Base-by-base conservation (phyloP, 53 echinoderm and acorn worm species). In the Stichopus horrens region DNA sequence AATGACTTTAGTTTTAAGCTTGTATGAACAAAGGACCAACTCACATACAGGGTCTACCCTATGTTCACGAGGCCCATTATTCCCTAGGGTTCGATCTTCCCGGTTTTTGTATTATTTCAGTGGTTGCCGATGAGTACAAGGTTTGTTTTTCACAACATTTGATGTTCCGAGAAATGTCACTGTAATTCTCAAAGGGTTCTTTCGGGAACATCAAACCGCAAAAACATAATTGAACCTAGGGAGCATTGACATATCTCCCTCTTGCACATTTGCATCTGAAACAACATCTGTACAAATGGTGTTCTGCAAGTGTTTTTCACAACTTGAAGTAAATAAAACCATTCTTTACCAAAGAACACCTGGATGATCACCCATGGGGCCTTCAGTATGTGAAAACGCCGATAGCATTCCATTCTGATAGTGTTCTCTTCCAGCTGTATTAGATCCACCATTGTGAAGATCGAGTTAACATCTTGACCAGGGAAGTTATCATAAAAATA, bases 231-330 rank as follows among this genome's bases (percentile, higher is more conserved):
- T 37, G 37, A 37, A 37, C 37, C 11, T 67, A 67, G 13, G 0
- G n/a, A 67, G 11, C 68, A 67, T n/a, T 67, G 68, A 67, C n/a
- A 14, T 67, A 67, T 14, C 11, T 67, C 68, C 11, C 68, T 67
- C n/a, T 88, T 88, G 53, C 54, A 21, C 14, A n/a, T 67, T 67
- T 67, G 68, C 68, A 67, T 67, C 68, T 14, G 68, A n/a, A 67
- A 67, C 68, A 67, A 11, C 11, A 67, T 67, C 0, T 67, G 0
- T 67, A 1, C 68, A 3, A 67, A 67, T 11, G 11, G 68, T 14
- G n/a, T 67, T 67, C 68, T 14, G n/a, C n/a, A 14, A 67, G 11
- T 67, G 68, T 14, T 14, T 14, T 67, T 67, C 37, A 37, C 37
- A 3, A 3, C 11, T 67, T 67, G 68, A 67, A 67, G 68, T 67